Evolutionary conservation across 2,888 invertebrate species (phyloP), one percentile per base, ranked within the genome.

Genomic region (Aelia acuminata): DNA sequence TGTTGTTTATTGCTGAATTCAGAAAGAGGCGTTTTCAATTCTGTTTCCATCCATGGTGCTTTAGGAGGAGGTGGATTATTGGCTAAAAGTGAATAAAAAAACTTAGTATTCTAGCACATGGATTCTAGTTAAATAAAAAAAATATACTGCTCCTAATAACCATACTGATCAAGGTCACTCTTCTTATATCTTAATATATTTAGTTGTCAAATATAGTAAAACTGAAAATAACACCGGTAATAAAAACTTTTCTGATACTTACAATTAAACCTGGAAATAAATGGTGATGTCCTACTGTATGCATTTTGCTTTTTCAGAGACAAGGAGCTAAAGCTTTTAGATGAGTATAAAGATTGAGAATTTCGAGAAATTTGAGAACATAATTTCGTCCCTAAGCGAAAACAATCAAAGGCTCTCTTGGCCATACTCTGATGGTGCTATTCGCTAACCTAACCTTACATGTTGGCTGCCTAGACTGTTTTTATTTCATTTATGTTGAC

Each of bases 41-140:
- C 89, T 39, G 84, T 47, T n/a, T 87, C 87, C 84, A 89, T 87
- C 89, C 89, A 89, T 31, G 89, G 89, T 18, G 88, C 88, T 63
- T 85, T 88, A 3, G 85, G 85, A 49, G 85, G 49, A 48, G n/a
- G n/a, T n/a, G n/a, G n/a, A 43, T 22, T 75, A 48, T 47, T 75
- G 22, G 85, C 85, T 85, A 57, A 31, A 75, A 63, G 85, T n/a
- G 39, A 57, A 31, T 26, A 31, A 26, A 11, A 57, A 57, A 26
- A 4, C 4, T n/a, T 0, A 53, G 1, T n/a, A 70, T 70, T 5
- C 18, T 18, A 70, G 18, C 63, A 70, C 63, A 70, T 31, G 63
- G 63, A 70, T 70, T 35, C 35, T 70, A 0, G 15, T 15, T 31
- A 26, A 26, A 26, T 26, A 57, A 57, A 11, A 57, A n/a, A n/a